These are phyloP conservation scores for Arothron firmamentum DNA, from an alignment of 2,113 vertebrate species.

Conservation along the genomic window DNA sequence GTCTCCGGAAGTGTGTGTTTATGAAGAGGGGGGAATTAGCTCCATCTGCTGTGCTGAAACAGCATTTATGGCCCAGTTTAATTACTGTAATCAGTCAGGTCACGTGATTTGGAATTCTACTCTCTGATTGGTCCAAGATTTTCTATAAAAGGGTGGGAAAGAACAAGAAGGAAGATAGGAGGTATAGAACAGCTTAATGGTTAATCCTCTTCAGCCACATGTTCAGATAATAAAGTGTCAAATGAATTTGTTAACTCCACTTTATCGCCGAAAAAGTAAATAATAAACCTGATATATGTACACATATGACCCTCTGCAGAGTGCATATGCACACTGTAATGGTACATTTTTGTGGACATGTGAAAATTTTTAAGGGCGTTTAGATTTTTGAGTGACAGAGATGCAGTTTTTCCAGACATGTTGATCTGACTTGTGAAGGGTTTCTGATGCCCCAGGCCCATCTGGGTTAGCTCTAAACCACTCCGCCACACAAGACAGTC, in stretches of 20 bases:
- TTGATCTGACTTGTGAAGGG: background rate
- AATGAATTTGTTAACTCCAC: background rate
- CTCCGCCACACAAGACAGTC: constrained; percentile 54
- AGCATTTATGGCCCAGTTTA: background rate
- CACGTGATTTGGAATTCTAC: background rate
- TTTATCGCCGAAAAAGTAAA: background rate
- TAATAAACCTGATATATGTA: background rate
- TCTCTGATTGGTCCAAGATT: background rate
- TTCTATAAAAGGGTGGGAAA: constrained; percentile 1
- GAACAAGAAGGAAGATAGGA: background rate
- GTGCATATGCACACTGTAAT: background rate
- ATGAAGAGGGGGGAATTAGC: no score
- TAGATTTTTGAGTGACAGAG: background rate
- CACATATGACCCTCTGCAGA: background rate
- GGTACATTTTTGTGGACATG: background rate
- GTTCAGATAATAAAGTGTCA: constrained; percentile 9
- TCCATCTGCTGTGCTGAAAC: no score
- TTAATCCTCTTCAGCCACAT: constrained; percentile 42
- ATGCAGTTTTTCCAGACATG: background rate
- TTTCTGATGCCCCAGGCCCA: background rate
- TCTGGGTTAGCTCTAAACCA: constrained; percentile 32
- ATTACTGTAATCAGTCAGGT: background rate
- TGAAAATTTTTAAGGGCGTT: background rate
- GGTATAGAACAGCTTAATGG: constrained; percentile 37
- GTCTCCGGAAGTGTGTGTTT: background rate